Conservation (phyloP, 2,113 vertebrate genomes). For the Mustelus asterias region DNA sequence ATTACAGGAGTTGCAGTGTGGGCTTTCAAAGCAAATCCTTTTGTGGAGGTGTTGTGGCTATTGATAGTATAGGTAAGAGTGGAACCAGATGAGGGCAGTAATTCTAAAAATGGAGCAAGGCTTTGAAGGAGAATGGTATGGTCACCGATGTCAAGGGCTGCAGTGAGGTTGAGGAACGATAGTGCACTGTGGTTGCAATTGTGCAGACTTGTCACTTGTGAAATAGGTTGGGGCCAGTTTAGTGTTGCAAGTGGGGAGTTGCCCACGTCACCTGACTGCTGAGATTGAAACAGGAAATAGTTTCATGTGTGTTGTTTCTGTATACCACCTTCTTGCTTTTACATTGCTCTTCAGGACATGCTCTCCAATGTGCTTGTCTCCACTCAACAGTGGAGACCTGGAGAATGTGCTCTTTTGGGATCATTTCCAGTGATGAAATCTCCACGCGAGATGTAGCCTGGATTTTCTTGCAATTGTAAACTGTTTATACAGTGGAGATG, state of each 20-base stretch:
- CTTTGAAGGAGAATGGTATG: background rate
- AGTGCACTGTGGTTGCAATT: background rate
- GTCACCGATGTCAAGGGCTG: background rate
- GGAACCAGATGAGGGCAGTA: background rate
- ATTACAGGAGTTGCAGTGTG: too few species aligned
- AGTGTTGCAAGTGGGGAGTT: background rate
- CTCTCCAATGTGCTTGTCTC: background rate
- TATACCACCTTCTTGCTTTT: background rate
- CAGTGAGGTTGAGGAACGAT: background rate
- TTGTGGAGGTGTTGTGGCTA: background rate
- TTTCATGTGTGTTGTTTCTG: too few species aligned
- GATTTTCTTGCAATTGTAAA: background rate
- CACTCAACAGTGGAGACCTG: background rate
- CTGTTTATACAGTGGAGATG: background rate
- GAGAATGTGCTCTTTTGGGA: background rate
- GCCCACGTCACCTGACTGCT: background rate
- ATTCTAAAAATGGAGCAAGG: background rate
- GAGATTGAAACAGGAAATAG: background rate
- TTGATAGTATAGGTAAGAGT: background rate
- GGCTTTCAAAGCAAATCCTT: background rate
- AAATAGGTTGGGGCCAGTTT: background rate
- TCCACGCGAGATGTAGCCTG: background rate
- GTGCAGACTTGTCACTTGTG: background rate
- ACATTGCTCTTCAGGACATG: background rate
- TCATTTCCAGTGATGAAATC: too few species aligned